Base-by-base conservation (phyloP, 1,140 invertebrate species). In the Oscheius sp. region DNA sequence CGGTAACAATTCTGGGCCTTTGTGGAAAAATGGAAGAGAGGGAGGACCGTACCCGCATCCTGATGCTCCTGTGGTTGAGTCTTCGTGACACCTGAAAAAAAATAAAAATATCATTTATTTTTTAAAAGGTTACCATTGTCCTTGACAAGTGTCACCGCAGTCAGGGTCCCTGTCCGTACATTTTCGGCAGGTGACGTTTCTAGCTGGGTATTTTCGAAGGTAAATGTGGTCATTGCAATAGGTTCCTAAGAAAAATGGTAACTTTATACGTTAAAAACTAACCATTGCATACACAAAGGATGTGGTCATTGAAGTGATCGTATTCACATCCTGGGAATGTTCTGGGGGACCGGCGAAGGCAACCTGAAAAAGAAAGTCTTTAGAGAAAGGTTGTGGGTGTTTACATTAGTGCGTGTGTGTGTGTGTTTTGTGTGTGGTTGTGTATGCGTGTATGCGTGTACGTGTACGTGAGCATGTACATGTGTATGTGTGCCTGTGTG, bases 31-130 rank as follows among this genome's bases (percentile, higher is more conserved):
- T 10, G 81, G 81, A 18, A 82, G 68, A 10, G 79, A 80, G 10
- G 81, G 81, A 18, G 81, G 81, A 13, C 80, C 80, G 31, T 73
- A 82, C n/a, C 80, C 80, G 63, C 81, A 83, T 3, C 80, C 78
- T 23, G 78, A 75, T 4, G 75, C 75, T 10, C 80, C 80, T 0
- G 75, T 77, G 10, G 69, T 68, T 31, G 61, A 59, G 55, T 82
- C 78, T 49, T 82, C 78, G 59, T 81, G 77, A 63, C 81, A 82
- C 81, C 80, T 83, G 61, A 36, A 58, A 67, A 7, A 34, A n/a
- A 18, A 36, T 18, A 31, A 29, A 69, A 23, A n/a, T 71, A 32
- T 13, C n/a, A n/a, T n/a, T n/a, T n/a, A n/a, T n/a, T n/a, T n/a
- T n/a, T n/a, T n/a, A n/a, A n/a, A n/a, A n/a, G n/a, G 20, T 35